Percentiles rank a stretch among this genome's conserved stretches.
Conservation (phyloP, 2,113 vertebrate species). For the Melanostigma gelatinosum region DNA sequence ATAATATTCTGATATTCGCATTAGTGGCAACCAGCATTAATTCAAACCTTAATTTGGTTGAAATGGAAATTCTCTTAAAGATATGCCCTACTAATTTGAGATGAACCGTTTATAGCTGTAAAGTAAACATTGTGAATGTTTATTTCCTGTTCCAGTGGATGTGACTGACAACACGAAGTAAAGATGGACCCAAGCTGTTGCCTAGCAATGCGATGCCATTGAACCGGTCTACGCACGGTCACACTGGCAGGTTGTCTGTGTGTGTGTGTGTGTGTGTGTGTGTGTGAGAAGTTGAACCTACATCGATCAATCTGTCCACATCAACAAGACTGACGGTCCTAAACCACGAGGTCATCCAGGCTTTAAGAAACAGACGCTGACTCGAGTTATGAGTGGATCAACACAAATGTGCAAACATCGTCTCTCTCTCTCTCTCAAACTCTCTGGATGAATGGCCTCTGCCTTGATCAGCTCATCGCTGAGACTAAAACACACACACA, state of each 20-base stretch:
- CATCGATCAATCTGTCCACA: not conserved
- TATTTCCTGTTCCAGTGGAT: no score
- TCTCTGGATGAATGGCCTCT: slow-evolving; percentile 20
- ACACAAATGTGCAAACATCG: not conserved
- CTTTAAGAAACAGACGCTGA: not conserved
- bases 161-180: no score
- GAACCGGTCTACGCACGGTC: no score
- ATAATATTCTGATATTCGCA: not conserved
- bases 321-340: not conserved
- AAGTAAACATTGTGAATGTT: no score
- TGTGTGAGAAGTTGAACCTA: not conserved
- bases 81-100: not conserved
- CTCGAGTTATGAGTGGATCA: not conserved
- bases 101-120: no score
- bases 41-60: not conserved
- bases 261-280: no score
- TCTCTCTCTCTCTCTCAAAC: not conserved
- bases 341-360: not conserved
- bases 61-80: not conserved
- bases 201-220: no score
- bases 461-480: slow-evolving; percentile 22
- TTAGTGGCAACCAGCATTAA: not conserved
- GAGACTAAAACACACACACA: slow-evolving; percentile 27
- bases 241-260: no score
- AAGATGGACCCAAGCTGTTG: no score